These are phyloP conservation scores for Hypothenemus hampei DNA, from an alignment of 1,140 invertebrate species.

Conservation along the genomic window DNA sequence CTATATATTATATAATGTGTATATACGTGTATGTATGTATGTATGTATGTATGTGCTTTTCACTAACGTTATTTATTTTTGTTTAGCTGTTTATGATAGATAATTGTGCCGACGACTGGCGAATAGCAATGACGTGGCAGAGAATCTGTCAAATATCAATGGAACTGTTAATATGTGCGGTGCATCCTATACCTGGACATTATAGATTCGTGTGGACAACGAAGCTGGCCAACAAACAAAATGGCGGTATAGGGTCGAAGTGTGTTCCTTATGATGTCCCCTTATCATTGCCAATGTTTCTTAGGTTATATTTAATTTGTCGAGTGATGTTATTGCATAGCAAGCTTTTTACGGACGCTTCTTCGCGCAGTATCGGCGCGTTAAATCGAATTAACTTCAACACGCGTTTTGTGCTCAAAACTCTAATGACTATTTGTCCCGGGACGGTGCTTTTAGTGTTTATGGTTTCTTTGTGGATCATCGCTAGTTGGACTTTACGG, in stretches of 20 bases:
- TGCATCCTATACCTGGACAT: constrained; percentile 95
- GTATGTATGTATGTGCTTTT: no score
- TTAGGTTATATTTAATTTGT: constrained; percentile 97
- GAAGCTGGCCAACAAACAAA: constrained; percentile 82
- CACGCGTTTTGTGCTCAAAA: constrained; percentile 98
- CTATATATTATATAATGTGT: no score
- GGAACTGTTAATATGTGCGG: constrained; percentile 91
- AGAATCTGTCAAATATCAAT: constrained; percentile 87
- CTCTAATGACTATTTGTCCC: constrained; percentile 99
- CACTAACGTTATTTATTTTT: no score
- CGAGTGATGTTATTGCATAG: constrained; percentile 98
- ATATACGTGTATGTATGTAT: no score
- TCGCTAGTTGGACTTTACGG: constrained; percentile 96
- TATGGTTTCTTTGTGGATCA: constrained; percentile 99
- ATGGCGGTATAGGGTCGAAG: constrained; percentile 73
- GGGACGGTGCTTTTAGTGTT: constrained; percentile 97
- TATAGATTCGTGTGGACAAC: constrained; percentile 96
- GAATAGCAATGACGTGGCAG: constrained; percentile 98
- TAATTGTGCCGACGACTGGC: constrained; percentile 99
- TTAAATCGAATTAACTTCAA: constrained; percentile 99
- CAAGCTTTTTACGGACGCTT: constrained; percentile 98
- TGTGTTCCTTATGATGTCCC: constrained; percentile 93
- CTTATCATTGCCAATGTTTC: constrained; percentile 98
- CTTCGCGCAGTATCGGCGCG: constrained; percentile 89
- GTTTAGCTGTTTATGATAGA: constrained; percentile 96